These are phyloP conservation scores for Carollia perspicillata DNA, from an alignment of 2,113 vertebrate genomes.

Conservation along the genomic window DNA sequence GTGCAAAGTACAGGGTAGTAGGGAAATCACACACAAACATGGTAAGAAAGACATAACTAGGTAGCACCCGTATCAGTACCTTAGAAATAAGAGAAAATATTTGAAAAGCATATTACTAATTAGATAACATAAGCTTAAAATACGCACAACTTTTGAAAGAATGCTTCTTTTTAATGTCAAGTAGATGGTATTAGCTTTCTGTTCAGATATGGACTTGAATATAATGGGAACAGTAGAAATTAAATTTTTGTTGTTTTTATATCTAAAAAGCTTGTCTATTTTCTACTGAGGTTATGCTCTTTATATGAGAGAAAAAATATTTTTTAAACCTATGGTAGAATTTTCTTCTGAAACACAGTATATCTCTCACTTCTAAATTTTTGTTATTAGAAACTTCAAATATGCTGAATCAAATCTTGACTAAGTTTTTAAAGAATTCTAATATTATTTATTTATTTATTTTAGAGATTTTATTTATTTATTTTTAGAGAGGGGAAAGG, in stretches of 20 bases:
- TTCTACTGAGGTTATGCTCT: not conserved
- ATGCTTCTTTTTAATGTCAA: not conserved
- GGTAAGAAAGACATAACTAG: not conserved
- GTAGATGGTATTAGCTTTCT: not conserved
- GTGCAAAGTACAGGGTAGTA: not conserved
- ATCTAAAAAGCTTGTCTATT: not conserved
- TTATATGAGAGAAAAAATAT: not conserved
- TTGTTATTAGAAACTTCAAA: not conserved
- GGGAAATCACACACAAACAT: not conserved
- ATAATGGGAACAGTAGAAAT: not conserved
- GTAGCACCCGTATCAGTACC: not conserved
- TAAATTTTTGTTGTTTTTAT: not conserved
- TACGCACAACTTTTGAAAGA: not conserved
- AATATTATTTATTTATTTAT: not conserved
- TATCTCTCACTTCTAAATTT: not conserved
- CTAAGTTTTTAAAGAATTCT: not conserved
- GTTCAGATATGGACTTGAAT: not conserved
- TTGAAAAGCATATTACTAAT: not conserved
- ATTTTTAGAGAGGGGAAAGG: too few species aligned
- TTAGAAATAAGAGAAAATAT: not conserved
- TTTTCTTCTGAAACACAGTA: not conserved
- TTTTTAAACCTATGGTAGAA: not conserved
- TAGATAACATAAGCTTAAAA: not conserved
- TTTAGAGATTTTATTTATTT: too few species aligned
- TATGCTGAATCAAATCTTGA: not conserved